A percentile compares a stretch with the other conserved stretches of the same genome.
phyloP scores from a whole-genome alignment of 2,113 vertebrate species.

The Ochotona princeps region DNA sequence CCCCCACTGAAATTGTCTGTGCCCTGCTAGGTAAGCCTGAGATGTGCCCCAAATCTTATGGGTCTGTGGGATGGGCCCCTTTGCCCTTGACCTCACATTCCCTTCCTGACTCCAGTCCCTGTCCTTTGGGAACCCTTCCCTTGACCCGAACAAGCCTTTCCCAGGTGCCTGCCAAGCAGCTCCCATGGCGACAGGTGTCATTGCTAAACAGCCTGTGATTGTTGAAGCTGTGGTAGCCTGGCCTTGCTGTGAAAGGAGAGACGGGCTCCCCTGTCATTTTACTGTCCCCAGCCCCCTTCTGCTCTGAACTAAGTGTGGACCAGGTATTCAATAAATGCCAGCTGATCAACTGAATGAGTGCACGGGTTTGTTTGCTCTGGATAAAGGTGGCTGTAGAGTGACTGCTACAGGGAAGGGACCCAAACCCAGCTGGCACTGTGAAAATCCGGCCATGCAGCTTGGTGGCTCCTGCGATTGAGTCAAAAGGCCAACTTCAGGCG shows the following conservation, averaged over 20 bases:
- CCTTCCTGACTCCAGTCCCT: neutral
- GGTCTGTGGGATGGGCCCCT: neutral
- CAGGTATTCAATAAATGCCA: conserved; percentile 66
- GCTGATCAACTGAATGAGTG: neutral
- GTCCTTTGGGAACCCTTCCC: neutral
- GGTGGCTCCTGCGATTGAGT: neutral
- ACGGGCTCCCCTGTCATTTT: neutral
- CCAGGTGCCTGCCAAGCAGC: neutral
- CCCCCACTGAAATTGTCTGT: neutral
- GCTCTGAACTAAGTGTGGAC: neutral
- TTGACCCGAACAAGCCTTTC: neutral
- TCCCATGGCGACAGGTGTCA: neutral
- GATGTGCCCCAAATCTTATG: neutral
- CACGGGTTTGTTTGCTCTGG: neutral
- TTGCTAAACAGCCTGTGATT: neutral
- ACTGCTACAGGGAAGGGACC: neutral
- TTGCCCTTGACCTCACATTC: neutral
- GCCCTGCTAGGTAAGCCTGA: neutral
- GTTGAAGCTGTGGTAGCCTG: neutral
- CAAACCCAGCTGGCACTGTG: neutral
- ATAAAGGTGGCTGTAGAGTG: neutral
- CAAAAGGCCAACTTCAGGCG: neutral
- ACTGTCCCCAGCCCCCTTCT: neutral
- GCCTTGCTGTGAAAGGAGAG: neutral
- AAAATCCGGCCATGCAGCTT: neutral